phyloP scores from a whole-genome alignment of 2,888 invertebrate genomes.

The Eledone cirrhosa region DNA sequence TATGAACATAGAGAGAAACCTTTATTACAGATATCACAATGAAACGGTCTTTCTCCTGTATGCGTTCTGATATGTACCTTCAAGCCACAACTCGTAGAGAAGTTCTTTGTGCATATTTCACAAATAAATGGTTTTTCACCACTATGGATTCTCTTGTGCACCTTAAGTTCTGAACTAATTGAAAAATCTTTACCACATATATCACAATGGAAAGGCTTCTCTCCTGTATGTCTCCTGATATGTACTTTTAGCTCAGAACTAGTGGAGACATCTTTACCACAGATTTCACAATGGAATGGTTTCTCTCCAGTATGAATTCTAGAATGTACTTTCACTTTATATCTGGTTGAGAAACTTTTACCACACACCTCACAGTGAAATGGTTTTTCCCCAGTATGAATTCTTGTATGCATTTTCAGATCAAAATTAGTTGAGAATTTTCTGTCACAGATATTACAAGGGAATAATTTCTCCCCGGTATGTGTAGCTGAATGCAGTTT shows the following conservation, averaged over 20 bases:
- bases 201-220: constrained; percentile 10
- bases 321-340: constrained; percentile 65
- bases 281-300: constrained; percentile 63
- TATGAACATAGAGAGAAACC: neutral
- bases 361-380: neutral
- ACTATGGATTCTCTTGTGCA: neutral
- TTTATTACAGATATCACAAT: neutral
- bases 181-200: constrained; percentile 4
- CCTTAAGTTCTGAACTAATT: neutral
- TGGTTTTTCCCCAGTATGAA: constrained; percentile 4
- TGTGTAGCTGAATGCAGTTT: neutral
- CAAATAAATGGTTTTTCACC: constrained; percentile 17
- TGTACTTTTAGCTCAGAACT: neutral
- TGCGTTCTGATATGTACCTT: constrained; percentile 6
- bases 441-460: neutral
- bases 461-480: constrained; percentile 5
- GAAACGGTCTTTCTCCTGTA: constrained; percentile 6
- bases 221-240: neutral
- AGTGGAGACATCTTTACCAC: constrained; percentile 41
- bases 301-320: constrained; percentile 66
- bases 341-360: neutral
- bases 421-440: neutral
- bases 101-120: neutral
- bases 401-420: neutral
- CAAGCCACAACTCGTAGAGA: neutral